Conservation (phyloP, 2,113 vertebrate genomes). For the Tinamus guttatus region DNA sequence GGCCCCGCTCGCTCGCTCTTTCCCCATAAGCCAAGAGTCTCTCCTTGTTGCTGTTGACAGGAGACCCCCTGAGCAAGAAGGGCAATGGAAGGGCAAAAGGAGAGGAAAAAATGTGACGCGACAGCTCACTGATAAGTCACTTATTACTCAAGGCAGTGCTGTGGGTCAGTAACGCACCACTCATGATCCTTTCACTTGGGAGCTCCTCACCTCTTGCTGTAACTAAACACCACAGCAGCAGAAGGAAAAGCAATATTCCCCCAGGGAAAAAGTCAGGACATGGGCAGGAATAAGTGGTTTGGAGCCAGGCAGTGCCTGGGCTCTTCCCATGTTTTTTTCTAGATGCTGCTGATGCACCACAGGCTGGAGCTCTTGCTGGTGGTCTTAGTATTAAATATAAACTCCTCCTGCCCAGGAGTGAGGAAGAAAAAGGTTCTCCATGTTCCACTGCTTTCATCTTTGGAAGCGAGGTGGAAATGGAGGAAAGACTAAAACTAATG, state of each 20-base stretch:
- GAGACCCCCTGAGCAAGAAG: background rate
- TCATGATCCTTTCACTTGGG: background rate
- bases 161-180: background rate
- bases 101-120: accelerated
- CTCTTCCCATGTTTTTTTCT: accelerated
- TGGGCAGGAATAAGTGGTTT: accelerated
- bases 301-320: background rate
- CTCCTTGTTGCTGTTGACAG: too few relatives aligned
- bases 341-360: background rate
- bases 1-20: too few relatives aligned
- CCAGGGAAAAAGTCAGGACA: background rate
- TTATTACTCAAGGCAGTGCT: background rate
- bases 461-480: background rate
- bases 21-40: too few relatives aligned
- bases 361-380: background rate
- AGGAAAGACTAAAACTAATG: too few relatives aligned
- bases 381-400: background rate
- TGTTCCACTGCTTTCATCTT: accelerated
- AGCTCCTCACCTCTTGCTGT: background rate
- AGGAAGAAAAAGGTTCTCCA: background rate
- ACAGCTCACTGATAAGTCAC: background rate
- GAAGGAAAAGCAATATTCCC: background rate
- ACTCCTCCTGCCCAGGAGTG: background rate
- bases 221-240: background rate
- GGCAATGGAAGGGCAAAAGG: background rate